Evolutionary conservation across 2,888 invertebrate species (phyloP).

Genomic region (Drosophila kanekoi): DNA sequence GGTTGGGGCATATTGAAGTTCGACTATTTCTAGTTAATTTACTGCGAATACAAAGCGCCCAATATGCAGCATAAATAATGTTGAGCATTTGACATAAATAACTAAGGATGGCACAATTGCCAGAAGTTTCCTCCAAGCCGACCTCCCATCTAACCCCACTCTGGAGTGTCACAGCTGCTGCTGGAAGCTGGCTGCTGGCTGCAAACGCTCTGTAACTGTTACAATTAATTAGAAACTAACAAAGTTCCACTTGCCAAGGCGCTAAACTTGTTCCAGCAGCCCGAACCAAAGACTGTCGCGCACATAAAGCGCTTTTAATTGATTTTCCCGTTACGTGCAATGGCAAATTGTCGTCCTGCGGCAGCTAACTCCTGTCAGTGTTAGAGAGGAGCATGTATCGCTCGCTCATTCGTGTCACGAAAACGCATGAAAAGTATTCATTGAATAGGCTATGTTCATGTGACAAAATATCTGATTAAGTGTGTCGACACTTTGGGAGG

Average conservation of each 20-base stretch:
- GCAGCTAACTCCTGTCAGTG: slow-evolving; percentile 28
- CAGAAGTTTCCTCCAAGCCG: slow-evolving; percentile 6
- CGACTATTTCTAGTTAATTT: slow-evolving; percentile 62
- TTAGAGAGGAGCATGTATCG: background rate
- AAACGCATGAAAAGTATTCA: too few relatives aligned
- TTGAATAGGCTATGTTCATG: background rate
- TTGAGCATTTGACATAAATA: slow-evolving; percentile 73
- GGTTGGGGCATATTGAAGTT: slow-evolving; percentile 9
- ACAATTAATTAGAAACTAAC: slow-evolving; percentile 80
- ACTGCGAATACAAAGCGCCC: slow-evolving; percentile 60
- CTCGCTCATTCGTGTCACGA: slow-evolving; percentile 6
- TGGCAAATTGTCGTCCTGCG: slow-evolving; percentile 58
- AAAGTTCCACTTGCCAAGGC: slow-evolving; percentile 78
- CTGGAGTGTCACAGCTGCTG: slow-evolving; percentile 49
- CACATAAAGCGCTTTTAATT: slow-evolving; percentile 80
- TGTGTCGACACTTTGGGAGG: too few relatives aligned
- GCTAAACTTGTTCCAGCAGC: slow-evolving; percentile 66
- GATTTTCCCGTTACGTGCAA: slow-evolving; percentile 78
- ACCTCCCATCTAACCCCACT: background rate
- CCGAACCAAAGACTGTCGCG: slow-evolving; percentile 69
- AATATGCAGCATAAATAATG: slow-evolving; percentile 80
- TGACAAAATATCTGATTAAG: too few relatives aligned
- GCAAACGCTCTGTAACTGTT: slow-evolving; percentile 65
- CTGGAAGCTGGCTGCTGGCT: background rate
- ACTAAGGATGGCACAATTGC: slow-evolving; percentile 66